Evolutionary conservation across 2,113 vertebrate genomes (phyloP), one percentile per base, ranked within the genome.

Genomic region (Apaloderma vittatum): DNA sequence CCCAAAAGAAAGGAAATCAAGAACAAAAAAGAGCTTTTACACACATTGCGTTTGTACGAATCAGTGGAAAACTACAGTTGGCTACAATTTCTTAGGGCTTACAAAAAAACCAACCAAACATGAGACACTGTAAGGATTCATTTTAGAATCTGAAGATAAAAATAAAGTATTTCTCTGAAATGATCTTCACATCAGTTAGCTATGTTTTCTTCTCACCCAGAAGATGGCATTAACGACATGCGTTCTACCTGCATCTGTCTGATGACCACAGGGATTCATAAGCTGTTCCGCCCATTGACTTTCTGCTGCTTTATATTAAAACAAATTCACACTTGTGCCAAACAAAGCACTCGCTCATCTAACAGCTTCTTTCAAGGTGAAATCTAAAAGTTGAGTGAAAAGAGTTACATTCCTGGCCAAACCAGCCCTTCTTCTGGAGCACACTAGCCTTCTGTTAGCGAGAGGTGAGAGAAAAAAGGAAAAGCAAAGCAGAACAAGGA

Each of bases 81-180:
- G 26, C 11, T 80, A 21, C 46, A 62, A 80, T 65, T 83, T 49
- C 5, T 2, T 3, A 24, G 24, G 5, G 22, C 30, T 92, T 49
- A 40, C 40, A 11, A 36, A 71, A 86, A 72, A 76, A 29, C 51
- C 84, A 82, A 81, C 48, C 15, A 63, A 74, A 78, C 40, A 82
- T 17, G 29, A 88, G 62, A 34, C 2, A 10, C 66, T 15, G 30
- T 10, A 30, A 72, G 63, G 62, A 52, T 13, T 12, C 0, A 0
- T 48, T 94, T 68, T 22, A 65, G 54, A 82, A 92, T 36, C 12
- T 3, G 20, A 72, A 32, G 46, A 40, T n/a, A 15, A 85, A 66
- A 84, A 21, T 17, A 36, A 37, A 66, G 3, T 2, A 24, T 51
- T 83, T 57, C 14, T 58, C 22, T 37, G 55, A 55, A 90, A 83